phyloP scores from a whole-genome alignment of 2,797 vertebrate genomes.

The Dicrostonyx torquatus region DNA sequence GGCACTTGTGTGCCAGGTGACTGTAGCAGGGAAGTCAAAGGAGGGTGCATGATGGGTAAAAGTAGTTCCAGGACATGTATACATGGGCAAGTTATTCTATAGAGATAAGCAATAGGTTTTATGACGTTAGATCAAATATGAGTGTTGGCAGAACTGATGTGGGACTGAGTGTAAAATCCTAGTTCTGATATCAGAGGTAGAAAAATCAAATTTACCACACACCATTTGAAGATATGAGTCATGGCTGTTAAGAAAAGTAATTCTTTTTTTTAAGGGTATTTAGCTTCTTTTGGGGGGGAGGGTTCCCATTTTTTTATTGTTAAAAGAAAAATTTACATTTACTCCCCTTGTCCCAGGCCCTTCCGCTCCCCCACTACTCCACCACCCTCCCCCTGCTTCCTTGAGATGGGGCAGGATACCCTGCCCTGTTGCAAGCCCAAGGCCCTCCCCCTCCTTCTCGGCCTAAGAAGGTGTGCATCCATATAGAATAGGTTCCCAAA shows the following conservation, averaged over 20 bases:
- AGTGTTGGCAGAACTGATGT: neutral
- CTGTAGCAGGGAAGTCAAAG: neutral
- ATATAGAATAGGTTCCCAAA: too few species aligned
- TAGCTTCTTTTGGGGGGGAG: too few species aligned
- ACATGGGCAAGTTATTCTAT: fast-evolving
- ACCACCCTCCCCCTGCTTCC: too few species aligned
- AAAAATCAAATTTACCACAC: neutral
- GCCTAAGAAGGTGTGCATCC: too few species aligned
- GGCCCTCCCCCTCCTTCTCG: too few species aligned
- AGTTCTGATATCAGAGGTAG: neutral
- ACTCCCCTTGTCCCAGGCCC: too few species aligned
- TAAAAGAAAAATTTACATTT: too few species aligned
- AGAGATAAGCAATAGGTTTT: neutral
- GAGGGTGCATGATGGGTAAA: neutral
- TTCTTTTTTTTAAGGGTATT: too few species aligned
- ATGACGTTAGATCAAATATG: neutral
- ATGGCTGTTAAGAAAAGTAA: neutral
- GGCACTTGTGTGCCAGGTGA: neutral
- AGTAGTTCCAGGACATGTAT: neutral
- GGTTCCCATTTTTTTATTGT: too few species aligned
- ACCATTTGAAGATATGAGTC: neutral
- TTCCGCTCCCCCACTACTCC: too few species aligned
- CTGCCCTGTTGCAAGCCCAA: too few species aligned
- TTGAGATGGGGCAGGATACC: too few species aligned
- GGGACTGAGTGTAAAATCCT: neutral